A percentile compares a stretch with the other conserved stretches of the same genome.
These are phyloP conservation scores for Rhynchotus rufescens DNA, from an alignment of 2,797 vertebrate genomes.

Conservation along the genomic window DNA sequence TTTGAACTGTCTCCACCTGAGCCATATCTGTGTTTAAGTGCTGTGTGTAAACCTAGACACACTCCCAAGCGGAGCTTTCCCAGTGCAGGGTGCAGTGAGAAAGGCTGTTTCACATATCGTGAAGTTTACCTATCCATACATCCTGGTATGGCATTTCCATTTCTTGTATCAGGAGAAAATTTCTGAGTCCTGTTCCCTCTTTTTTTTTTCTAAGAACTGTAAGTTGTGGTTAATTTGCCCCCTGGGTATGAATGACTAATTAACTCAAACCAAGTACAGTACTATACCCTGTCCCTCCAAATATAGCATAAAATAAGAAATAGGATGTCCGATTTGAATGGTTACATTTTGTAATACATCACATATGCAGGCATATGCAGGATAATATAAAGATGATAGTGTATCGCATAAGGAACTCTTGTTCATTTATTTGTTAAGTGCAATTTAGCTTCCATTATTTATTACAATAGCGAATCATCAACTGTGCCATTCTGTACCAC, in stretches of 20 bases:
- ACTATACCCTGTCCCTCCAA: not conserved
- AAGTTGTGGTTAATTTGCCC: not conserved
- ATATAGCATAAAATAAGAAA: not conserved
- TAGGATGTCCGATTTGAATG: not conserved
- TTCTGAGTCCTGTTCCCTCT: not conserved
- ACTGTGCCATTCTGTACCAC: not conserved
- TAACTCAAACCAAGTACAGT: not conserved
- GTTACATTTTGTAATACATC: conserved; percentile 8
- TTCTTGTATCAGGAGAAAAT: not conserved
- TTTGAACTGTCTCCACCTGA: not conserved
- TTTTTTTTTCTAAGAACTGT: not conserved
- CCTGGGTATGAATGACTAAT: not conserved
- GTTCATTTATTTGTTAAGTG: conserved; percentile 26
- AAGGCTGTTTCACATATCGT: not conserved
- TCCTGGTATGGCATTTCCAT: not conserved
- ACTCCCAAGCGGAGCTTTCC: not conserved
- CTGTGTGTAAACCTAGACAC: not conserved
- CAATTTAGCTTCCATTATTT: conserved; percentile 59
- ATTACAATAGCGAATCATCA: conserved; percentile 51
- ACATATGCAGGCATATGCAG: not conserved
- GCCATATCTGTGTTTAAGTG: not conserved
- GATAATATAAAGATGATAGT: not conserved
- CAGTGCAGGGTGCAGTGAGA: not conserved
- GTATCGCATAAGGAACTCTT: not conserved
- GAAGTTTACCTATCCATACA: not conserved